Base-by-base conservation (phyloP, 2,888 invertebrate genomes). In the Lordiphosa fenestrarum region DNA sequence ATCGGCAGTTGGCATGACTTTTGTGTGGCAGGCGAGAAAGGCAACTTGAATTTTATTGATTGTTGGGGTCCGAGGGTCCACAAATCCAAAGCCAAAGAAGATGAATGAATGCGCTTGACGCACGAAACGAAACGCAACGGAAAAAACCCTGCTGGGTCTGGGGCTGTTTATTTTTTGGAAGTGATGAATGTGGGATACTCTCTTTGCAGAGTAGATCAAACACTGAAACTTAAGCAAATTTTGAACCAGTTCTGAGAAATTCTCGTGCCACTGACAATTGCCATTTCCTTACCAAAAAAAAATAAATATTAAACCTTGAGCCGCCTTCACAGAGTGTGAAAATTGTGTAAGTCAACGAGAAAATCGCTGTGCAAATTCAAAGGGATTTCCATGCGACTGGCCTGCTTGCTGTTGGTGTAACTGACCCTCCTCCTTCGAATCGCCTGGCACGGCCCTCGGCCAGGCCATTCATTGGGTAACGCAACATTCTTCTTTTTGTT, bases 31-130 rank as follows among this genome's bases (percentile, higher is more conserved):
- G 69, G 57, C 53, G 58, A 69, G 71, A 73, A 77, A 71, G 71
- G 78, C 82, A 76, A 80, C 73, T 80, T 81, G 77, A 83, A 81
- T 83, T 81, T 77, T 81, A 81, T 81, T 81, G 80, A 81, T 81
- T 83, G 81, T 73, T 77, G 57, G 55, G 54, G 47, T 71, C 54
- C 57, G 52, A 37, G 54, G 63, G 33, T 12, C 39, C 47, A 47
- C 60, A 62, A 67, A 76, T 69, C 76, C 71, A 73, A 49, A 36
- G 69, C 77, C 75, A 75, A 80, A 70, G 68, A 85, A 85, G 85
- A 84, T 84, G 85, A 82, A 84, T 84, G 85, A 82, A 72, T 71
- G 38, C 68, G 68, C 57, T 64, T 61, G 71, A 81, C 71, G 65
- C 69, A 58, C 62, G 63, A 65, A 76, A 65, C 59, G 66, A 66